Conservation (phyloP, 2,797 vertebrate species). For the Chelmon rostratus region DNA sequence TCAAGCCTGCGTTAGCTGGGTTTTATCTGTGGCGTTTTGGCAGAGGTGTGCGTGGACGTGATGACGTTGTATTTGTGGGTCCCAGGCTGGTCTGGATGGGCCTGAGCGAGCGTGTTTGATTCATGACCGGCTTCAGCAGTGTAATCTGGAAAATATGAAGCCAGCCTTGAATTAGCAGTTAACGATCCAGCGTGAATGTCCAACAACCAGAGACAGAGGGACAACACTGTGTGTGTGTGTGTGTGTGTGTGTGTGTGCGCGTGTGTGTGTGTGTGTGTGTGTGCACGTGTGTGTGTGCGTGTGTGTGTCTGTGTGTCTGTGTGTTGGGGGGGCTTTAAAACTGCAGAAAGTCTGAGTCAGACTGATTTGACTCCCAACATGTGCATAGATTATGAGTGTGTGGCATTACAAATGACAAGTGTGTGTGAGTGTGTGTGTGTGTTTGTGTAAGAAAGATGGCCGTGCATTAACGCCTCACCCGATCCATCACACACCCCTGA, state of each 20-base stretch:
- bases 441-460: background rate
- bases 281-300: slow-evolving; percentile 30
- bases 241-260: slow-evolving; percentile 7
- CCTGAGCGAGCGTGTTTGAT: slow-evolving; percentile 27
- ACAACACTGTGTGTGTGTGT: slow-evolving; percentile 33
- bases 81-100: slow-evolving; percentile 3
- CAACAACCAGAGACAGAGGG: slow-evolving; percentile 34
- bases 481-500: background rate
- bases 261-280: background rate
- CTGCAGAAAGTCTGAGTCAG: slow-evolving; percentile 68
- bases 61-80: slow-evolving; percentile 9
- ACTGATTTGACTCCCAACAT: slow-evolving; percentile 39
- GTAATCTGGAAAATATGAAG: slow-evolving; percentile 71
- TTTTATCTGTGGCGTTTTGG: slow-evolving; percentile 13
- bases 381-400: slow-evolving; percentile 8
- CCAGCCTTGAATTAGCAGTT: slow-evolving; percentile 59
- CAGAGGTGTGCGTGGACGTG: slow-evolving; percentile 7
- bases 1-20: background rate
- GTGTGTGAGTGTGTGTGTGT: slow-evolving; percentile 2
- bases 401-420: slow-evolving; percentile 17
- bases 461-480: background rate
- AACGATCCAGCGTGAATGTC: slow-evolving; percentile 50
- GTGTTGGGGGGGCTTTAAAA: slow-evolving; percentile 23
- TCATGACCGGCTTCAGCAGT: slow-evolving; percentile 24
- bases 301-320: slow-evolving; percentile 11